Evolutionary conservation across 2,888 invertebrate species (phyloP).

Genomic region (Diloba caeruleocephala): DNA sequence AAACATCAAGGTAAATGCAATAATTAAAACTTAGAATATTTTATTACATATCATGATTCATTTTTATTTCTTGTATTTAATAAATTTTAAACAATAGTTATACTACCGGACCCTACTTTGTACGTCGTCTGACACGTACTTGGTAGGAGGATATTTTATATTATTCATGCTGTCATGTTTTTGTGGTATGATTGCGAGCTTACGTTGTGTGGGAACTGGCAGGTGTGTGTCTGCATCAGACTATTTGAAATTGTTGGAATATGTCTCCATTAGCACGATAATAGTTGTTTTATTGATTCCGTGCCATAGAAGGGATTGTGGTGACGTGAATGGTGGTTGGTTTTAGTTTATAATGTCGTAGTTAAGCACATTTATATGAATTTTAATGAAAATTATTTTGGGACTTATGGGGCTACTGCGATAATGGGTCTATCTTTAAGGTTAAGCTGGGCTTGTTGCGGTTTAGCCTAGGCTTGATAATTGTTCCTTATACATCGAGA

Average conservation of each 20-base stretch:
- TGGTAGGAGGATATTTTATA: too few species aligned
- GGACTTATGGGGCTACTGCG: not conserved
- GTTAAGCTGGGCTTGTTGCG: too few species aligned
- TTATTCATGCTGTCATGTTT: conserved; percentile 34
- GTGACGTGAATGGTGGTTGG: conserved; percentile 39
- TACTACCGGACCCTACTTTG: too few species aligned
- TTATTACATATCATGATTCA: too few species aligned
- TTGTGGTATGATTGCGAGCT: conserved; percentile 28
- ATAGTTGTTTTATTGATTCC: conserved; percentile 36
- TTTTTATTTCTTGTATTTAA: too few species aligned
- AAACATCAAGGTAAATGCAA: too few species aligned
- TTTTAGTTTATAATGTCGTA: conserved; percentile 18
- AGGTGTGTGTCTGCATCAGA: conserved; percentile 31
- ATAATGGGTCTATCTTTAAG: too few species aligned
- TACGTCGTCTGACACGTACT: too few species aligned
- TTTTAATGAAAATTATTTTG: not conserved
- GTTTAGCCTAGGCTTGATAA: too few species aligned
- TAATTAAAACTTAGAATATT: too few species aligned
- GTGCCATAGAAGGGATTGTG: conserved; percentile 9
- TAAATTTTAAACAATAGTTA: too few species aligned
- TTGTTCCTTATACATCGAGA: too few species aligned
- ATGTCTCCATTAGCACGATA: conserved; percentile 37
- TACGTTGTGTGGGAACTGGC: conserved; percentile 38
- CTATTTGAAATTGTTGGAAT: conserved; percentile 29
- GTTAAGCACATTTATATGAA: not conserved